Evolutionary conservation across 2,113 vertebrate species (phyloP).

Genomic region (Eretmodus cyanostictus): DNA sequence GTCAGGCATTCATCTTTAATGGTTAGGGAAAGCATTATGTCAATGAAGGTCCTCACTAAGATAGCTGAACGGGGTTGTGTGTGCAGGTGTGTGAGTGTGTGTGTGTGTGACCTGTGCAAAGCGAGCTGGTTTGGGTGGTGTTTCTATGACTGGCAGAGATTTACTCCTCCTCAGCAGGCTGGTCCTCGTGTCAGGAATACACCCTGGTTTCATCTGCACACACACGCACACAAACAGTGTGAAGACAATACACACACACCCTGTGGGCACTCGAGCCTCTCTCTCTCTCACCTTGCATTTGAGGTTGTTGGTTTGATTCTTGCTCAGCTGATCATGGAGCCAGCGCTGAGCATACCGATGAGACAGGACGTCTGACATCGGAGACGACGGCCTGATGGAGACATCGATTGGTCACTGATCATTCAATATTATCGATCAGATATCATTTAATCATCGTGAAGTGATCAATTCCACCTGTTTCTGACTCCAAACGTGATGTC

Average conservation of each 20-base stretch:
- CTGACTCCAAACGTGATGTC: constrained; percentile 65
- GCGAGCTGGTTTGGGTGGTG: neutral
- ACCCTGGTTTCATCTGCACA: constrained; percentile 35
- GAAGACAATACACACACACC: neutral
- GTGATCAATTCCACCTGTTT: constrained; percentile 58
- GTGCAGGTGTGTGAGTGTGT: fast-evolving
- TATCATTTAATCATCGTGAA: too few relatives aligned
- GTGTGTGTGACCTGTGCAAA: neutral
- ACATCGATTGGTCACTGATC: neutral
- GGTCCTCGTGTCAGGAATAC: constrained; percentile 69
- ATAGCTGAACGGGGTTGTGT: too few relatives aligned
- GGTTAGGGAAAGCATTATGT: too few relatives aligned
- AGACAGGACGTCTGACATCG: constrained; percentile 77
- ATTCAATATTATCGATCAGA: neutral
- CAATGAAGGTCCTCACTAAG: too few relatives aligned
- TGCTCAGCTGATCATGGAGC: constrained; percentile 74
- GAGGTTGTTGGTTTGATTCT: constrained; percentile 13
- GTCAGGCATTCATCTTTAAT: too few relatives aligned
- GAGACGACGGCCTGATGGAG: constrained; percentile 70
- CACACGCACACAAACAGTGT: neutral
- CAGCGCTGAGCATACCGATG: constrained; percentile 79
- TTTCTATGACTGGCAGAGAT: neutral
- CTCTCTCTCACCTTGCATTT: neutral
- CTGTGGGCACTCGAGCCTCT: neutral
- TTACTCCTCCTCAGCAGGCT: constrained; percentile 70